A percentile compares a stretch with the other conserved stretches of the same genome.
phyloP scores from a whole-genome alignment of 1,140 invertebrate species.

The Stratiolaelaps scimitus region DNA sequence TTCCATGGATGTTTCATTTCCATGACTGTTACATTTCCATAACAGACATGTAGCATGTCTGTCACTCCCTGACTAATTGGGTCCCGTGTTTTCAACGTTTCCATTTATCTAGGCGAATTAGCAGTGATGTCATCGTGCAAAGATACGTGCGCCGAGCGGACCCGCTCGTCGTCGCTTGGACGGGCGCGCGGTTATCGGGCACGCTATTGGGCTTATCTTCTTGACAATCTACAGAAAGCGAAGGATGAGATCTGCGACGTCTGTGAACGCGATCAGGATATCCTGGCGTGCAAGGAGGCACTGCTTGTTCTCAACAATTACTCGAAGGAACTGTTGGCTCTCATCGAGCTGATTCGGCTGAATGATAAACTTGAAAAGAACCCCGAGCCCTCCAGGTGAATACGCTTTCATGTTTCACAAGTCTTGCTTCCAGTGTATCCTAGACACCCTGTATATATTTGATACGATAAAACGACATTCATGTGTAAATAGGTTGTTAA shows the following conservation, averaged over 20 bases:
- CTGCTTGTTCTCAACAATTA: conserved; percentile 86
- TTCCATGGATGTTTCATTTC: too few relatives aligned
- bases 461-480: too few relatives aligned
- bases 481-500: too few relatives aligned
- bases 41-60: too few relatives aligned
- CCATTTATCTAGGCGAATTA: too few relatives aligned
- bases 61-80: too few relatives aligned
- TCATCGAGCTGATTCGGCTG: conserved; percentile 78
- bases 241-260: conserved; percentile 58
- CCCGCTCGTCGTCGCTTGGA: conserved; percentile 17
- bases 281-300: conserved; percentile 61
- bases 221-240: conserved; percentile 80
- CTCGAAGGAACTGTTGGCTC: conserved; percentile 75
- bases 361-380: conserved; percentile 88
- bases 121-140: too few relatives aligned
- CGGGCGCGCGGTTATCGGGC: conserved; percentile 46
- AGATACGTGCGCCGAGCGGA: background rate
- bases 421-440: too few relatives aligned
- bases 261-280: conserved; percentile 52
- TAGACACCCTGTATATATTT: too few relatives aligned
- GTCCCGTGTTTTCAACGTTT: too few relatives aligned
- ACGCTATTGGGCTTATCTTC: conserved; percentile 84
- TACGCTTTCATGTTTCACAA: background rate
- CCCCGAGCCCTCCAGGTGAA: conserved; percentile 52
- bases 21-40: too few relatives aligned